Conservation (phyloP, 2,797 vertebrate genomes). For the Phataginus tricuspis region DNA sequence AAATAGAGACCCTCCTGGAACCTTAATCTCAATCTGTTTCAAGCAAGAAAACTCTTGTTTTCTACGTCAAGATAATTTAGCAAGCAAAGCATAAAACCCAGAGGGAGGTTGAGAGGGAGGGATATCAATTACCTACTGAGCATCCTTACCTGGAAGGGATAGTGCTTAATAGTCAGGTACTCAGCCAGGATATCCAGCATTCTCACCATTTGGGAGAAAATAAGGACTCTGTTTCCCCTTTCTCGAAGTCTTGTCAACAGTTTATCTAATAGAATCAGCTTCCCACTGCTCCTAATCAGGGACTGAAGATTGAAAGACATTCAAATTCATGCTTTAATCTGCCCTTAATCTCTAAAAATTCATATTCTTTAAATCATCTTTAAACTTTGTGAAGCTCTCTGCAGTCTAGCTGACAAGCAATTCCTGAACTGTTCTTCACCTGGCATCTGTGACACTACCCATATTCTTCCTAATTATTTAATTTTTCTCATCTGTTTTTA, state of each 20-base stretch:
- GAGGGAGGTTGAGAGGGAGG: accelerated
- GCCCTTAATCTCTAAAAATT: background rate
- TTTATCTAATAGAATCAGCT: constrained; percentile 97
- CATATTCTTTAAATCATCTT: background rate
- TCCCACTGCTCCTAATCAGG: constrained; percentile 95
- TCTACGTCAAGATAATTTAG: background rate
- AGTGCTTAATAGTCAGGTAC: constrained; percentile 95
- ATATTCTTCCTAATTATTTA: background rate
- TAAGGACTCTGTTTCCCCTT: constrained; percentile 96
- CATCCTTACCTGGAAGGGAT: constrained; percentile 94
- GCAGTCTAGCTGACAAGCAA: background rate
- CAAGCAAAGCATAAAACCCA: background rate
- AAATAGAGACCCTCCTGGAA: background rate
- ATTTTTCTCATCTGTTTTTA: background rate
- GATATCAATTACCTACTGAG: background rate
- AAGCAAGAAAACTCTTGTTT: background rate
- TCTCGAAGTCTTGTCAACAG: constrained; percentile 95
- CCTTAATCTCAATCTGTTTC: background rate
- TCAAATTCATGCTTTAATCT: constrained; percentile 5
- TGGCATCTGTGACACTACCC: background rate
- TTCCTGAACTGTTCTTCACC: background rate
- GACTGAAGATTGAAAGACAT: constrained; percentile 84
- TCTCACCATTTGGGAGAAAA: constrained; percentile 99
- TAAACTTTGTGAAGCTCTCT: background rate
- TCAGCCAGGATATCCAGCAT: constrained; percentile 99